Percentiles rank a stretch among this genome's conserved stretches.
phyloP scores from a whole-genome alignment of 2,888 invertebrate species.

The Meandrusa payeni region DNA sequence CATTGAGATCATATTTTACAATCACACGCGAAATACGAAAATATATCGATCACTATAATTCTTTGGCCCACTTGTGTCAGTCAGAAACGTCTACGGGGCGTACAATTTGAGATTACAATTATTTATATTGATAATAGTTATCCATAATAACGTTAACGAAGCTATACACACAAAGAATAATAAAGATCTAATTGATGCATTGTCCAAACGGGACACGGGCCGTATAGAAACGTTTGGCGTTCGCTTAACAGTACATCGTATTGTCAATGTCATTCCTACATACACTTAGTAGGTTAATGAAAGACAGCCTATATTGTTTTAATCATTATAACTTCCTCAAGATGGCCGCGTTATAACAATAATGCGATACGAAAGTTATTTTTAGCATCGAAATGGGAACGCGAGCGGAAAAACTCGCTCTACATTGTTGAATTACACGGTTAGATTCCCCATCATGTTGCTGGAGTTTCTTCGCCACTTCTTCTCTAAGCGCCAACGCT shows the following conservation, averaged over 20 bases:
- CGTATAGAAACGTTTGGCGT: constrained; percentile 52
- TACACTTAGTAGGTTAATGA: constrained; percentile 38
- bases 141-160: constrained; percentile 25
- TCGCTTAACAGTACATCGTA: constrained; percentile 54
- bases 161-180: constrained; percentile 56
- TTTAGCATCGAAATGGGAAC: neutral
- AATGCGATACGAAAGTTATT: constrained; percentile 5
- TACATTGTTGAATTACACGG: no score
- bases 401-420: no score
- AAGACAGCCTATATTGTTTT: constrained; percentile 31
- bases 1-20: constrained; percentile 10
- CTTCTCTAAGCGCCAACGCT: no score
- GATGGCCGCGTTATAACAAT: neutral
- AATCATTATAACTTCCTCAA: constrained; percentile 23
- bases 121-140: constrained; percentile 14
- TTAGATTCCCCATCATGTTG: no score
- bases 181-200: constrained; percentile 62
- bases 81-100: neutral
- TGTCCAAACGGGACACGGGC: constrained; percentile 45
- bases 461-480: no score
- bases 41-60: constrained; percentile 5
- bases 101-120: constrained; percentile 3
- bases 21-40: neutral
- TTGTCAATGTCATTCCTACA: constrained; percentile 48
- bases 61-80: constrained; percentile 9